phyloP scores from a whole-genome alignment of 2,113 vertebrate species.

The Cynoglossus semilaevis region DNA sequence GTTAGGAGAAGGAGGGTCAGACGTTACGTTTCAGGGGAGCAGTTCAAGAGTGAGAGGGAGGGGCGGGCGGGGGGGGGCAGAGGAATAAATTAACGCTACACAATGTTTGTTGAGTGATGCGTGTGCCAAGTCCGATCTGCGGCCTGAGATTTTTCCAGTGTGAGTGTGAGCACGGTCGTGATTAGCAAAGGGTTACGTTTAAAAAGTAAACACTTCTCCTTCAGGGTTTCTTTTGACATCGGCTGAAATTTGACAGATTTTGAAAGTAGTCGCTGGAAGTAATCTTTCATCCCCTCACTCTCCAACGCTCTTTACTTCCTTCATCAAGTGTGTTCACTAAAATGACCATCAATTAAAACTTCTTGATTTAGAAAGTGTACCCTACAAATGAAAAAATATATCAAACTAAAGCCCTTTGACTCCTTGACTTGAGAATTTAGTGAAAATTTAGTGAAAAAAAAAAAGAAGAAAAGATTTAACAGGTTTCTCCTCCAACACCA shows the following conservation, averaged over 20 bases:
- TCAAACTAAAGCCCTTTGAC: no score
- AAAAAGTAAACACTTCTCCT: slow-evolving; percentile 62
- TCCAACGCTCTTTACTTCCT: slow-evolving; percentile 3
- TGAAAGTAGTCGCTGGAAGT: slow-evolving; percentile 18
- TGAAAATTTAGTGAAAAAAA: no score
- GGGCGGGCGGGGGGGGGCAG: slow-evolving; percentile 27
- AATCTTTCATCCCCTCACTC: slow-evolving; percentile 14
- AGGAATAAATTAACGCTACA: slow-evolving; percentile 55
- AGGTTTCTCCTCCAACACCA: no score
- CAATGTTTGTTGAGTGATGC: slow-evolving; percentile 56
- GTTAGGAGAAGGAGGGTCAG: slow-evolving; percentile 28
- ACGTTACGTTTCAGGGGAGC: slow-evolving; percentile 25
- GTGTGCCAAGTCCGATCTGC: slow-evolving; percentile 48
- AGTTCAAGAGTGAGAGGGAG: slow-evolving; percentile 20
- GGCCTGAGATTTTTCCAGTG: slow-evolving; percentile 23
- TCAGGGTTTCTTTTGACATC: slow-evolving; percentile 48
- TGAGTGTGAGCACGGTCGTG: slow-evolving; percentile 21
- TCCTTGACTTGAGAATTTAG: no score
- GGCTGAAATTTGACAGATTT: slow-evolving; percentile 43
- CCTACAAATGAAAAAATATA: slow-evolving; percentile 1
- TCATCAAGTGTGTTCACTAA: slow-evolving; percentile 27
- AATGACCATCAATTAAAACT: slow-evolving; percentile 27
- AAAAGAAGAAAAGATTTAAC: no score
- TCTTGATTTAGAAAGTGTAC: slow-evolving; percentile 18
- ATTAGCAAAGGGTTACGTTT: slow-evolving; percentile 49